phyloP scores from a whole-genome alignment of 2,888 invertebrate genomes.

The Clepsis dumicolana region DNA sequence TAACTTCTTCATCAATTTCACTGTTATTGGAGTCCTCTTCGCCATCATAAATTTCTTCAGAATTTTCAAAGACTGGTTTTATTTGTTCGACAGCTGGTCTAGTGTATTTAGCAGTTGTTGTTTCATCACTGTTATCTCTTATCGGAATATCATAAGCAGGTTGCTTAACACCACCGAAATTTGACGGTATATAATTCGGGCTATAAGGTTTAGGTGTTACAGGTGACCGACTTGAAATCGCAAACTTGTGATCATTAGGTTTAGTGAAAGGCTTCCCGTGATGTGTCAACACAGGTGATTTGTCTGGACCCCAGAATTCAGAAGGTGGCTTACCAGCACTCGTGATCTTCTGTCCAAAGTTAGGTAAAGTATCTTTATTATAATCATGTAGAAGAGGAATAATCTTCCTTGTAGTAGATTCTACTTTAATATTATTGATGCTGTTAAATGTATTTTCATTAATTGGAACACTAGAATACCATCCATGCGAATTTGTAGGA shows the following conservation, averaged over 20 bases:
- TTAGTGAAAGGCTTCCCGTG: slow-evolving; percentile 76
- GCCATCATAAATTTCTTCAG: slow-evolving; percentile 80
- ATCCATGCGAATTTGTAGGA: slow-evolving; percentile 79
- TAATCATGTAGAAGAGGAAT: slow-evolving; percentile 74
- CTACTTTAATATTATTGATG: slow-evolving; percentile 70
- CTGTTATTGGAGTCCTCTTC: slow-evolving; percentile 64
- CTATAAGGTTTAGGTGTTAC: slow-evolving; percentile 63
- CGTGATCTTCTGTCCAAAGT: slow-evolving; percentile 76
- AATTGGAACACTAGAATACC: slow-evolving; percentile 73
- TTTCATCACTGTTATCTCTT: slow-evolving; percentile 75
- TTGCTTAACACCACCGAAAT: slow-evolving; percentile 67
- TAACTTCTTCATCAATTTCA: slow-evolving; percentile 76
- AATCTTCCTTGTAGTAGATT: slow-evolving; percentile 74
- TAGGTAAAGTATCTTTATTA: slow-evolving; percentile 63
- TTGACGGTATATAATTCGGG: slow-evolving; percentile 71
- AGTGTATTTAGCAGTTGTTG: slow-evolving; percentile 58
- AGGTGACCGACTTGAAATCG: slow-evolving; percentile 52
- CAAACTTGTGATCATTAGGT: slow-evolving; percentile 56
- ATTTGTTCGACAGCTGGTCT: slow-evolving; percentile 54
- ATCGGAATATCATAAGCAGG: slow-evolving; percentile 81
- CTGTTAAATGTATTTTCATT: slow-evolving; percentile 66
- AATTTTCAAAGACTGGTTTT: slow-evolving; percentile 75
- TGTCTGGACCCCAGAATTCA: slow-evolving; percentile 65
- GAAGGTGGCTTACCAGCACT: slow-evolving; percentile 75
- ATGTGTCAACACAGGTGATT: slow-evolving; percentile 50